Base-by-base conservation (phyloP, 2,888 invertebrate species). In the Bursaphelenchus okinawaensis region DNA sequence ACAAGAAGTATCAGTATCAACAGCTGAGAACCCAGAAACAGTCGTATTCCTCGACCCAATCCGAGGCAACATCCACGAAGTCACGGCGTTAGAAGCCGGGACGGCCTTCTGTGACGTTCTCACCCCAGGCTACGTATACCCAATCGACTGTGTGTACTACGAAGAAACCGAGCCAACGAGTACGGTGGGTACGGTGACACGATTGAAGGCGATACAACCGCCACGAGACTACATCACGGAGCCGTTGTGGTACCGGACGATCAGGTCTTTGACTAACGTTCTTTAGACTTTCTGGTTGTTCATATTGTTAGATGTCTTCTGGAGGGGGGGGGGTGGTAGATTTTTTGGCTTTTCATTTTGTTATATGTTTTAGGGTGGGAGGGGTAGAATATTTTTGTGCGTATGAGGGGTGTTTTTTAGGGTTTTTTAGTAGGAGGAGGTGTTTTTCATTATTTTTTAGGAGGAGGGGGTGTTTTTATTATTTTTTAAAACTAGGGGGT, bases 41-140 rank as follows among this genome's bases (percentile, higher is more conserved):
- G 63, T 75, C 12, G 66, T 68, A 28, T 55, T 65, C 20, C 31
- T 72, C 4, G 60, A 50, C 16, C 75, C 72, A 26, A 23, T n/a
- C 16, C n/a, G 23, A 7, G 72, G 75, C 12, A 75, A 72, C 58
- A 40, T 72, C 54, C 72, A 72, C 23, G 50, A 57, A 27, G 62
- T 72, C 16, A 58, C 61, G 24, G 70, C 74, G 8, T 56, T 76
- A 6, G 75, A 75, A 20, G 71, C 68, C 52, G 72, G 70, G 22
- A 67, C 76, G n/a, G 75, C 72, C 40, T 78, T 78, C 64, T 73
- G 77, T 54, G 78, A 78, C 55, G 60, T 78, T 24, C 71, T 78
- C 50, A 55, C 75, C 19, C 77, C 79, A 24, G 76, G 76, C 22
- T 73, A 72, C 52, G 63, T 52, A 7, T n/a, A 26, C 27, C 28